Conservation (phyloP, 1,140 invertebrate species). For the Hermetia illucens region DNA sequence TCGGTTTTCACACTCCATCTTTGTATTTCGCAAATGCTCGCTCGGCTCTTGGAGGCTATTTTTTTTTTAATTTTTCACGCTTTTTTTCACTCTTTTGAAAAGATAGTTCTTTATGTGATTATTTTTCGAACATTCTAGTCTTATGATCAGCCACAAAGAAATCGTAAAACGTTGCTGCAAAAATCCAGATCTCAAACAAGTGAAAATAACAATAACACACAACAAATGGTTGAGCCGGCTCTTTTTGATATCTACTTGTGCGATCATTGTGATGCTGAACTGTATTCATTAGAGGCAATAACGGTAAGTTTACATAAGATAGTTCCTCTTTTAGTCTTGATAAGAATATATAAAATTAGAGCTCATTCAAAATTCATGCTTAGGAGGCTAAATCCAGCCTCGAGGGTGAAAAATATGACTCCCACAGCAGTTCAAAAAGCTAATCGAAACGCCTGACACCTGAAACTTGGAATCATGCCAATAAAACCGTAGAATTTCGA, state of each 20-base stretch:
- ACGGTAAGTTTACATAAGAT: slow-evolving; percentile 31
- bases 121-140: slow-evolving; percentile 15
- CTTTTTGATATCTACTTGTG: slow-evolving; percentile 53
- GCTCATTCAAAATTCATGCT: background rate
- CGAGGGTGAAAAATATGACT: too few species aligned
- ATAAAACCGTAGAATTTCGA: too few species aligned
- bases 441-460: too few species aligned
- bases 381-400: too few species aligned
- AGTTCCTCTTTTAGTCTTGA: background rate
- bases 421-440: too few species aligned
- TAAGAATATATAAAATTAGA: background rate
- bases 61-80: too few species aligned
- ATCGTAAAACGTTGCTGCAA: slow-evolving; percentile 22
- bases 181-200: slow-evolving; percentile 26
- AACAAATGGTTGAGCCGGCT: slow-evolving; percentile 37
- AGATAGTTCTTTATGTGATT: slow-evolving; percentile 1
- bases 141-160: slow-evolving; percentile 24
- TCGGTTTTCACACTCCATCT: background rate
- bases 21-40: background rate
- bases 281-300: slow-evolving; percentile 38
- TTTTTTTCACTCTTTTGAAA: too few species aligned
- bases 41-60: background rate
- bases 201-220: slow-evolving; percentile 24
- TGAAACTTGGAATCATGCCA: too few species aligned
- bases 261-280: slow-evolving; percentile 54